Evolutionary conservation across 1,140 invertebrate genomes (phyloP).

Genomic region (Olivierus martensii): DNA sequence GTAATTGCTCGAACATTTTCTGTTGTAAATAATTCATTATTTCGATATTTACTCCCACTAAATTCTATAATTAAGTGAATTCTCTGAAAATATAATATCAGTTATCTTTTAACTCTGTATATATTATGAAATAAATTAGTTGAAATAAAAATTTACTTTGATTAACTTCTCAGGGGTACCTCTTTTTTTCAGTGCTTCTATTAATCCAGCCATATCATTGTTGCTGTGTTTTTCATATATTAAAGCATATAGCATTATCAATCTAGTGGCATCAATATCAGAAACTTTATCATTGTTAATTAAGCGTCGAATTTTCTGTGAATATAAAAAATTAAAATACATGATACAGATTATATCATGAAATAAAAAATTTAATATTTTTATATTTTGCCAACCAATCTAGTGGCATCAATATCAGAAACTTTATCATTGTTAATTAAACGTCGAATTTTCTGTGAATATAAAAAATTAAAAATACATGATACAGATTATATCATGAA

Average conservation of each 20-base stretch:
- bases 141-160: conserved; percentile 21
- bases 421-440: conserved; percentile 54
- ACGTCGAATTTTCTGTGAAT: conserved; percentile 48
- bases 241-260: conserved; percentile 86
- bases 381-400: no score
- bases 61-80: conserved; percentile 61
- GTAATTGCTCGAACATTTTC: conserved; percentile 61
- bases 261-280: conserved; percentile 63
- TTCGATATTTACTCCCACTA: conserved; percentile 56
- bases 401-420: conserved; percentile 60
- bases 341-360: no score
- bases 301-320: conserved; percentile 52
- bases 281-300: conserved; percentile 53
- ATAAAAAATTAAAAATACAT: no score
- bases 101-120: no score
- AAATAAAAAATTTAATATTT: no score
- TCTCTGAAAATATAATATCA: conserved; percentile 35
- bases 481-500: no score
- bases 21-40: conserved; percentile 64
- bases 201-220: conserved; percentile 50
- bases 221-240: conserved; percentile 80
- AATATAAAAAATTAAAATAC: no score
- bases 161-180: conserved; percentile 36
- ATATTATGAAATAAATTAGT: no score
- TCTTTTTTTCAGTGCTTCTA: conserved; percentile 55